Evolutionary conservation across 2,113 vertebrate species (phyloP), one percentile per base, ranked within the genome.

Genomic region (Amblyornis subalaris): DNA sequence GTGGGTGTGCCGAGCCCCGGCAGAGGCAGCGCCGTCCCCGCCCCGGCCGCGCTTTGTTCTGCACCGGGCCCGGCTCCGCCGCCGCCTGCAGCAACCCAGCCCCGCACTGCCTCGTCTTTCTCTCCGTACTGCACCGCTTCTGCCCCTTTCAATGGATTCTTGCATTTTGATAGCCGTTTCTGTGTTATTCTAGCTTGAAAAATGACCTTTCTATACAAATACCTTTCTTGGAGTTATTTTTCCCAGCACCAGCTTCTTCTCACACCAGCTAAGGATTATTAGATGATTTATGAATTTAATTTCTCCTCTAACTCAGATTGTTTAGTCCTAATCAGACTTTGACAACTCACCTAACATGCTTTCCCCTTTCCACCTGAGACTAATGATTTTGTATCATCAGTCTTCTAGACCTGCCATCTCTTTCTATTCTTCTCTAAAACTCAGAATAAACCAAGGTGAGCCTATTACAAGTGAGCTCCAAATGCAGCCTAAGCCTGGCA

Each of bases 211-310:
- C 71, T 42, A 21, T 22, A 55, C 3, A 47, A 78, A 71, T 47
- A 81, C 18, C 15, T 80, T 87, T 48, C 71, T 78, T 72, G 23
- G 58, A 55, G 45, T 50, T 60, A 22, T 76, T 90, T 87, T 73
- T 70, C 47, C 38, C n/a, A 77, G 70, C 0, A 0, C 54, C 58
- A 83, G 58, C 38, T 53, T 93, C 65, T 87, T 50, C 75, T 95
- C 35, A 62, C 50, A 42, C 29, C 10, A 20, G 45, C 31, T 85
- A 83, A 67, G 60, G 89, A 83, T 86, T 81, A 71, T 81, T 71
- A 86, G 28, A 64, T 61, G 22, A 94, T 91, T 91, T 90, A 86
- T 95, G 31, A 86, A 96, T 93, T 96, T 81, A 78, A 90, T 94
- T 89, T 85, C 65, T 80, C 71, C 54, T 64, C 69, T 94, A 94